Base-by-base conservation (phyloP, 1,140 invertebrate species). In the Neodiprion virginianus region DNA sequence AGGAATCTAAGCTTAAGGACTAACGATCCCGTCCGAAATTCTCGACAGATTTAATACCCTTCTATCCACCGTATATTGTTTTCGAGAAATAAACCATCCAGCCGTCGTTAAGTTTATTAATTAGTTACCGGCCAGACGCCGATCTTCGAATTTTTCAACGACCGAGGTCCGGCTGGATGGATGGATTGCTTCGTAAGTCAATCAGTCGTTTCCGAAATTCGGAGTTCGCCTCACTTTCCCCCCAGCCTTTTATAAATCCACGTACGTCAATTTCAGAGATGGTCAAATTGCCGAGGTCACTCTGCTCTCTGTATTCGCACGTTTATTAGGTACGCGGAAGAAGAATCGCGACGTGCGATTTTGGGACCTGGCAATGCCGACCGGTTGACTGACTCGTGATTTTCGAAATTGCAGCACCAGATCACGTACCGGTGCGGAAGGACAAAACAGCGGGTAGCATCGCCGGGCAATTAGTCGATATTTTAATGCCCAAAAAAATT, bases 391-490 rank as follows among this genome's bases (percentile, higher is more conserved):
- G 7, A 61, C 11, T 61, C 21, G 67, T 69, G 73, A 82, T 83
- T 86, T 82, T 74, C 76, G 72, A 84, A 84, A 86, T 81, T 77
- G 80, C 72, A 81, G 74, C 72, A 80, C 79, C 83, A 75, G 80
- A 80, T 86, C 85, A 84, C 83, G 82, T 87, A 75, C 77, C 73
- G 72, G 73, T 76, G 78, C 76, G 77, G 78, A 80, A 79, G 72
- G 73, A 77, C 75, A 77, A 77, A 76, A 72, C 75, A 81, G 74
- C 74, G 70, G 69, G 65, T 82, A 85, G 86, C 87, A 87, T 87
- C 86, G 83, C 82, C 80, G 82, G 82, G 84, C 87, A 88, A 88
- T 88, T 88, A 88, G 87, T 88, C 86, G 87, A 88, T 88, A 88
- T 88, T 88, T 88, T 87, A 88, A 87, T 88, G 84, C 82, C 83